Percentiles rank a stretch among this genome's conserved stretches.
These are phyloP conservation scores for Vanessa tameamea DNA, from an alignment of 1,140 invertebrate genomes.

Conservation along the genomic window DNA sequence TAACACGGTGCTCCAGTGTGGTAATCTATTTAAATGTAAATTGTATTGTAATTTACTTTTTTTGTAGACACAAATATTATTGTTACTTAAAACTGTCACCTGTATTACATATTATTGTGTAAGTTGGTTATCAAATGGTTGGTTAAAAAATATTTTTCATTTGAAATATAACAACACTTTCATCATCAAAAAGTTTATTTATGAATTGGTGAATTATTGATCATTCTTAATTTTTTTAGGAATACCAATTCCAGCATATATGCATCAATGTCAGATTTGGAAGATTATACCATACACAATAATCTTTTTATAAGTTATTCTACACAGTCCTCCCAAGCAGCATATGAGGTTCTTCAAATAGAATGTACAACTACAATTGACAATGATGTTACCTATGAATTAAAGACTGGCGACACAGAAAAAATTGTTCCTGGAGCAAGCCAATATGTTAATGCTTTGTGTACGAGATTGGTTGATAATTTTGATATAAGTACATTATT, in stretches of 20 bases:
- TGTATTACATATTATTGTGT: no score
- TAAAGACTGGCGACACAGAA: constrained; percentile 60
- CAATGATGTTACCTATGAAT: constrained; percentile 56
- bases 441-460: constrained; percentile 66
- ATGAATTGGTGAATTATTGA: no score
- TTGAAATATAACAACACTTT: no score
- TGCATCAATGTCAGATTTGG: constrained; percentile 46
- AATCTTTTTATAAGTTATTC: constrained; percentile 63
- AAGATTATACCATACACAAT: constrained; percentile 57
- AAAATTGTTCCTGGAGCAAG: constrained; percentile 58
- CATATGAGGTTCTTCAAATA: constrained; percentile 68
- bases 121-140: no score
- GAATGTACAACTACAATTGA: constrained; percentile 65
- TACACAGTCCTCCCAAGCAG: constrained; percentile 59
- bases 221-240: constrained; percentile 43
- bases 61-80: no score
- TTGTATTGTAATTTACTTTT: no score
- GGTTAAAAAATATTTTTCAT: no score
- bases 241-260: constrained; percentile 53
- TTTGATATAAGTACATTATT: constrained; percentile 60
- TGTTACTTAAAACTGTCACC: no score
- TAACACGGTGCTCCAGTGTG: no score
- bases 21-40: no score
- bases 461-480: constrained; percentile 55
- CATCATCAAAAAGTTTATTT: no score